Evolutionary conservation across 2,888 invertebrate species (phyloP).

Genomic region (Nemotelus nigrinus): DNA sequence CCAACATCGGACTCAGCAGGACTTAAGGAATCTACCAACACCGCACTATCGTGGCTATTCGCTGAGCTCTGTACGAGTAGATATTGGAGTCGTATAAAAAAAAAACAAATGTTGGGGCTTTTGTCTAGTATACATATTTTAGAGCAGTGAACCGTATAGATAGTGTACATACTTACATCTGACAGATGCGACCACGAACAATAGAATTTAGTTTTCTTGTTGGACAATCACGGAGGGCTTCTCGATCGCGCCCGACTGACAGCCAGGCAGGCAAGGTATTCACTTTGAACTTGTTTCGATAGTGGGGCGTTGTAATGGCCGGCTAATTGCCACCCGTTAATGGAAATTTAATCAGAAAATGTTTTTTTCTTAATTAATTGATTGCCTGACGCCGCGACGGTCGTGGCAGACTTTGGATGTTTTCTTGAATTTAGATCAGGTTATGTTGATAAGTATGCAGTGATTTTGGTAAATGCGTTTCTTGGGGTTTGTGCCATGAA

Average conservation of each 20-base stretch:
- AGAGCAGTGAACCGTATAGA: not conserved
- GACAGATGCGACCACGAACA: slow-evolving; percentile 41
- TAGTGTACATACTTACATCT: slow-evolving; percentile 11
- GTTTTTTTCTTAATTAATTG: slow-evolving; percentile 48
- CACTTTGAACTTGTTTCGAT: slow-evolving; percentile 19
- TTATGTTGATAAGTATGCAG: too few relatives aligned
- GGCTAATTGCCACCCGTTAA: slow-evolving; percentile 49
- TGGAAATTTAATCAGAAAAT: slow-evolving; percentile 50
- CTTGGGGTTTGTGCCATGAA: too few relatives aligned
- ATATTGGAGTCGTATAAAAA: not conserved
- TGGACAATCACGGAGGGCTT: slow-evolving; percentile 40
- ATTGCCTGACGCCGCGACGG: slow-evolving; percentile 27
- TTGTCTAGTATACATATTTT: not conserved
- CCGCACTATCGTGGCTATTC: too few relatives aligned
- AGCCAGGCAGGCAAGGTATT: not conserved
- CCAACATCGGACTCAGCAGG: not conserved
- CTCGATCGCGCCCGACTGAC: slow-evolving; percentile 18
- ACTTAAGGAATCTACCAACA: not conserved
- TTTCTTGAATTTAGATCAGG: too few relatives aligned
- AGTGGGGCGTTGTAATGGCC: slow-evolving; percentile 47
- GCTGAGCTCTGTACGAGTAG: too few relatives aligned
- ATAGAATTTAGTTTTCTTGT: slow-evolving; percentile 25
- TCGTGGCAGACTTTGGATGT: not conserved
- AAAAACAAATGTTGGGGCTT: slow-evolving; percentile 3
- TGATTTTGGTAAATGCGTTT: too few relatives aligned